A percentile compares a stretch with the other conserved stretches of the same genome.
Conservation (phyloP, 2,797 vertebrate genomes). For the Botia almorhae region DNA sequence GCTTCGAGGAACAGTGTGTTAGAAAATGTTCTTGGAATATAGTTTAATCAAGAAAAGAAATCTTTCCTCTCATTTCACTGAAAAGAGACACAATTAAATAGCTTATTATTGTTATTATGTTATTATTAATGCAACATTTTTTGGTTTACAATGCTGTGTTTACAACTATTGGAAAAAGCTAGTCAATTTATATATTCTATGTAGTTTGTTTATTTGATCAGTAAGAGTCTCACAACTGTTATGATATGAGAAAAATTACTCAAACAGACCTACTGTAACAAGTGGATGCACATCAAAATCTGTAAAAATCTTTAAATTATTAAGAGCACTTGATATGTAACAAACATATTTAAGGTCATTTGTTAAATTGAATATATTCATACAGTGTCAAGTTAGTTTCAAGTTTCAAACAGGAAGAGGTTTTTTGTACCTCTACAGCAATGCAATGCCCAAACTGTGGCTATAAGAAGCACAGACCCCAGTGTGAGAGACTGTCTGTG, state of each 20-base stretch:
- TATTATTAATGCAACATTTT: no score
- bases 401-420: slow-evolving; percentile 70
- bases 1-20: slow-evolving; percentile 49
- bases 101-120: not conserved
- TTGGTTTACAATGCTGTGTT: not conserved
- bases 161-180: no score
- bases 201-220: no score
- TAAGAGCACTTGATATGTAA: no score
- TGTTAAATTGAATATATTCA: slow-evolving; percentile 55
- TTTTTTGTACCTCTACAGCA: slow-evolving; percentile 52
- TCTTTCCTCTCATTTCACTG: not conserved
- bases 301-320: no score
- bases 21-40: slow-evolving; percentile 64
- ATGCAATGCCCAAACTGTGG: slow-evolving; percentile 42
- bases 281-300: no score
- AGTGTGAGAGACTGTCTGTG: slow-evolving; percentile 63
- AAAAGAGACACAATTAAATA: not conserved
- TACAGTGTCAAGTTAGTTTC: slow-evolving; percentile 49
- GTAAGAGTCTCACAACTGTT: no score
- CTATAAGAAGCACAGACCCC: slow-evolving; percentile 61
- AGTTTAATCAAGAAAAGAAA: slow-evolving; percentile 14
- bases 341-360: not conserved
- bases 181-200: no score
- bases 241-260: no score
- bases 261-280: no score